These are phyloP conservation scores for Cybosia mesomella DNA, from an alignment of 2,888 invertebrate genomes.

Conservation along the genomic window DNA sequence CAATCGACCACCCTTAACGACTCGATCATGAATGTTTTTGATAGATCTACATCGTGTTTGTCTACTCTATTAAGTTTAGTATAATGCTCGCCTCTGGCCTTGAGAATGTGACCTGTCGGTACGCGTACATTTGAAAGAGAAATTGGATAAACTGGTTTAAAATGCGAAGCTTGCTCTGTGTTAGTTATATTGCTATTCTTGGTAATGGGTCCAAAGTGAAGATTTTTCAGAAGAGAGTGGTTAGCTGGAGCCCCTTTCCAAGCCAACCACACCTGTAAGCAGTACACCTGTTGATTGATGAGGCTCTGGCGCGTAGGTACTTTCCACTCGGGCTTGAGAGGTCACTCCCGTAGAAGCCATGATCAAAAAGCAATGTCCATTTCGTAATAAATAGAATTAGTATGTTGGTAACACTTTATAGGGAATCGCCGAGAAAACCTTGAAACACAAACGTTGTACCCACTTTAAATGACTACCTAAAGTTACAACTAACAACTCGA, in stretches of 20 bases:
- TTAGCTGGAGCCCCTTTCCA: too few relatives aligned
- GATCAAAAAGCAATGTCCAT: too few relatives aligned
- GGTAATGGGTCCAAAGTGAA: too few relatives aligned
- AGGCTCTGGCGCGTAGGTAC: too few relatives aligned
- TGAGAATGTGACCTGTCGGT: slow-evolving; percentile 4
- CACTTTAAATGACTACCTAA: neutral
- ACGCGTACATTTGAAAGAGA: slow-evolving; percentile 5
- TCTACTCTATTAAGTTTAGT: slow-evolving; percentile 5
- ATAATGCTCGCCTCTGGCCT: slow-evolving; percentile 2
- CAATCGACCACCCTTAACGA: slow-evolving; percentile 21
- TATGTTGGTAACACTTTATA: neutral
- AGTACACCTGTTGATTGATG: too few relatives aligned
- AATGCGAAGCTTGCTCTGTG: neutral
- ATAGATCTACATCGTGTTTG: slow-evolving; percentile 5
- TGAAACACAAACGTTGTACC: slow-evolving; percentile 1
- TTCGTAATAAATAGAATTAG: neutral
- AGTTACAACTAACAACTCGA: slow-evolving; percentile 2
- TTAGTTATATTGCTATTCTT: too few relatives aligned
- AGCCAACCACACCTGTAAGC: too few relatives aligned
- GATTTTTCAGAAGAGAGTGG: too few relatives aligned
- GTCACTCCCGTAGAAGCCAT: too few relatives aligned
- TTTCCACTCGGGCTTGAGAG: too few relatives aligned
- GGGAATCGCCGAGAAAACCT: neutral
- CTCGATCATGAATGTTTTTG: slow-evolving; percentile 1
- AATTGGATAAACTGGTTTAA: neutral